These are phyloP conservation scores for Frankliniella intonsa DNA, from an alignment of 2,888 invertebrate genomes.

Conservation along the genomic window DNA sequence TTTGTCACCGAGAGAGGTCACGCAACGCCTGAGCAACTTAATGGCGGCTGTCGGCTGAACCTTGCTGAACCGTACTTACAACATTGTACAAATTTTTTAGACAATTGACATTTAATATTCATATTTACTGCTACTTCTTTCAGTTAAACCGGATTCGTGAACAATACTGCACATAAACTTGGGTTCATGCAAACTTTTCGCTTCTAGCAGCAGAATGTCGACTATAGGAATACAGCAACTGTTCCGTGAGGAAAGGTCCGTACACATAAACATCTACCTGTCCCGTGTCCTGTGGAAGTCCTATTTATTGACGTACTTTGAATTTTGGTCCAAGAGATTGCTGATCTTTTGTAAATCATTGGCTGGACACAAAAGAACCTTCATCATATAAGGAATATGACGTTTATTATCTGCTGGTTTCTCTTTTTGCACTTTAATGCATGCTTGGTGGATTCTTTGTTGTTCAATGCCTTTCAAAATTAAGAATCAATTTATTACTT, in stretches of 20 bases:
- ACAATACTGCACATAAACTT: not conserved
- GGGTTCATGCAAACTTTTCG: not conserved
- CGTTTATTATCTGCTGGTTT: too few species aligned
- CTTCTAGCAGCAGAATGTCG: constrained; percentile 2
- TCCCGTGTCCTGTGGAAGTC: not conserved
- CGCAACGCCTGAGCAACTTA: not conserved
- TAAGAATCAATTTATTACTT: too few species aligned
- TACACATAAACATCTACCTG: constrained; percentile 12
- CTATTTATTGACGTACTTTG: too few species aligned
- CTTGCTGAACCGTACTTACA: not conserved
- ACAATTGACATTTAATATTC: too few species aligned
- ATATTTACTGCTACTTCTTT: too few species aligned
- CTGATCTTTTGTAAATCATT: too few species aligned
- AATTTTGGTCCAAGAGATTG: too few species aligned
- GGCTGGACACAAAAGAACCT: too few species aligned
- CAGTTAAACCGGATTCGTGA: too few species aligned
- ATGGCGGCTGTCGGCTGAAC: constrained; percentile 11
- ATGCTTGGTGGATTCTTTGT: not conserved
- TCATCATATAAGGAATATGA: too few species aligned
- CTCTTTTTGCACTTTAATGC: not conserved
- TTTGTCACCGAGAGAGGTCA: not conserved
- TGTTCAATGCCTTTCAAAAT: not conserved
- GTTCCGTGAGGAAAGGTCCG: constrained; percentile 8
- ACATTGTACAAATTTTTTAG: not conserved
- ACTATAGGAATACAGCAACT: constrained; percentile 7